Conservation (phyloP, 2,113 vertebrate genomes). For the Capreolus pygargus region DNA sequence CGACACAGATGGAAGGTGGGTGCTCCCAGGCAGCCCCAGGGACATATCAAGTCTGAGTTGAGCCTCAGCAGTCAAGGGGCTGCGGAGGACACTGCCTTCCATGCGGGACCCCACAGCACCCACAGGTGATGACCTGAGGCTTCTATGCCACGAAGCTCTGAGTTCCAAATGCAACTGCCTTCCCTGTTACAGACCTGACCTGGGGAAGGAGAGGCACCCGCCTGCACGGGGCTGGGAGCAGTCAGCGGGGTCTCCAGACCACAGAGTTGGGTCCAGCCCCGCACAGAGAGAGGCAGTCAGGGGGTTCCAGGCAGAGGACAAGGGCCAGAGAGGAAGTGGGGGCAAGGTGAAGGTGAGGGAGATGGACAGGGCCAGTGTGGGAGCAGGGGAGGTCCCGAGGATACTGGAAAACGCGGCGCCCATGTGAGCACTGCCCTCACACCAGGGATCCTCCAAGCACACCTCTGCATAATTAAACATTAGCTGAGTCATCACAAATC, state of each 20-base stretch:
- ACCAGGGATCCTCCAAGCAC: background rate
- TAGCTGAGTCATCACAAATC: background rate
- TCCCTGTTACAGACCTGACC: background rate
- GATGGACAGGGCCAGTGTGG: background rate
- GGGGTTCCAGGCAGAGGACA: background rate
- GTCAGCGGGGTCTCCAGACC: background rate
- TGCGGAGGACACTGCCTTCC: background rate
- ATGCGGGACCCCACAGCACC: rapidly evolving
- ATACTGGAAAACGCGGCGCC: rapidly evolving
- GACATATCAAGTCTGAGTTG: rapidly evolving
- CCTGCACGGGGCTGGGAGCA: background rate
- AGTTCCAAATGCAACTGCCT: too few relatives aligned
- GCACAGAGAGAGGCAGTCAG: background rate
- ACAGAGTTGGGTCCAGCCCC: background rate
- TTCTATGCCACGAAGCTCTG: background rate
- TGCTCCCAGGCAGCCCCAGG: rapidly evolving
- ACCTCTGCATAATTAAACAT: background rate
- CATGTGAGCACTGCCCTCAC: background rate
- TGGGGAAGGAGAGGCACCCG: background rate
- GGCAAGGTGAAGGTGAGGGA: rapidly evolving
- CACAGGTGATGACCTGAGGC: background rate
- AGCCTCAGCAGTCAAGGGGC: background rate
- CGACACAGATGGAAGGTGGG: background rate
- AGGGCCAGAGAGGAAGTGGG: background rate
- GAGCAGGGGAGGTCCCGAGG: rapidly evolving